These are phyloP conservation scores for Mormyrus lacerda DNA, from an alignment of 2,113 vertebrate species.

Conservation along the genomic window DNA sequence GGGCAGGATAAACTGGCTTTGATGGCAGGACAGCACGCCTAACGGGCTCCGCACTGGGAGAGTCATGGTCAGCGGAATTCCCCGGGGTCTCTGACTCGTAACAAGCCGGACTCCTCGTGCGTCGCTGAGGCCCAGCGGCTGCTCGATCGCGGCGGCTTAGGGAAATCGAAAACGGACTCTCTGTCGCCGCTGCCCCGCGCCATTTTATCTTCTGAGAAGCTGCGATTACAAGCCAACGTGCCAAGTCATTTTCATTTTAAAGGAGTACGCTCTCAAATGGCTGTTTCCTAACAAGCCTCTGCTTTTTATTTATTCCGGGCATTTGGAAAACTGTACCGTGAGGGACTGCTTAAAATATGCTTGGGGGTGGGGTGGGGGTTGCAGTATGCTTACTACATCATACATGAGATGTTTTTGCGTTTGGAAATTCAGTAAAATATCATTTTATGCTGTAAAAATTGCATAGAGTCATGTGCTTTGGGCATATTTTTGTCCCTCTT, in stretches of 20 bases:
- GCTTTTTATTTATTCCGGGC: background rate
- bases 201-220: background rate
- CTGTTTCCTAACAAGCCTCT: background rate
- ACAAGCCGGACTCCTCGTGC: background rate
- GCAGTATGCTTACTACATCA: background rate
- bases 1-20: background rate
- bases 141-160: conserved; percentile 1
- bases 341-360: background rate
- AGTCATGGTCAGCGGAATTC: background rate
- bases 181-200: background rate
- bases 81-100: background rate
- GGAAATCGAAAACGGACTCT: background rate
- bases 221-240: background rate
- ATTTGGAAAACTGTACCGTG: background rate
- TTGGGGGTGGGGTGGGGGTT: background rate
- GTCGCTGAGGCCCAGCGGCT: background rate
- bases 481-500: background rate
- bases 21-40: background rate
- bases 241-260: background rate
- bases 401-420: background rate
- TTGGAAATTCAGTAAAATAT: background rate
- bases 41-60: background rate
- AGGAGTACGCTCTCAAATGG: background rate
- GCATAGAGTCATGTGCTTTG: background rate
- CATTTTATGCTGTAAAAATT: background rate